phyloP scores from a whole-genome alignment of 2,888 invertebrate species.

The Acanthoscelides obtectus region DNA sequence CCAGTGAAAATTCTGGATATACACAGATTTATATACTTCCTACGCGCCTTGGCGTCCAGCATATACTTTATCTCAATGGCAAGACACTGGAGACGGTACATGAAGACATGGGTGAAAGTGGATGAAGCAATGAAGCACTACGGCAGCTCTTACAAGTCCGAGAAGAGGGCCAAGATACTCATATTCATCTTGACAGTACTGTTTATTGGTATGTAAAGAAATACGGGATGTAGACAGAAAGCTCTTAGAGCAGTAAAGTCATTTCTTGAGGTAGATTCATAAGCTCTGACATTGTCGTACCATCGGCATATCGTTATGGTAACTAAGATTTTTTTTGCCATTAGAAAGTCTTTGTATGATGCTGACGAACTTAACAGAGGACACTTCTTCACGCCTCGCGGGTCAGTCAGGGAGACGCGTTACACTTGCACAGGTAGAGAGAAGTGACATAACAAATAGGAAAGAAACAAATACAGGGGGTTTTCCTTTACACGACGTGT shows the following conservation, averaged over 20 bases:
- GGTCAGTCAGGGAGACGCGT: too few relatives aligned
- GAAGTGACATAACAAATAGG: too few relatives aligned
- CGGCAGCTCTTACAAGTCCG: slow-evolving; percentile 16
- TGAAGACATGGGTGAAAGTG: slow-evolving; percentile 21
- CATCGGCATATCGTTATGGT: too few relatives aligned
- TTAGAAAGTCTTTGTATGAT: too few relatives aligned
- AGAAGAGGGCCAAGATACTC: slow-evolving; percentile 12
- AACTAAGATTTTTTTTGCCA: too few relatives aligned
- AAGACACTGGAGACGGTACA: slow-evolving; percentile 20
- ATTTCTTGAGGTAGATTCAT: too few relatives aligned
- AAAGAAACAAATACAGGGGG: too few relatives aligned
- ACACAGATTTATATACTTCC: slow-evolving; percentile 11
- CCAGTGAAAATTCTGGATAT: slow-evolving; percentile 13
- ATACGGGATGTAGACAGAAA: neutral
- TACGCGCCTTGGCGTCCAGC: slow-evolving; percentile 10
- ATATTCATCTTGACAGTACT: slow-evolving; percentile 15
- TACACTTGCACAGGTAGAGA: too few relatives aligned
- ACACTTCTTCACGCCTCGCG: too few relatives aligned
- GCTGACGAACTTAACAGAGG: too few relatives aligned
- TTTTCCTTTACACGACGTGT: too few relatives aligned
- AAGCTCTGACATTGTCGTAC: too few relatives aligned
- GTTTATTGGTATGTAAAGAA: slow-evolving; percentile 17
- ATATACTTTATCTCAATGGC: slow-evolving; percentile 20
- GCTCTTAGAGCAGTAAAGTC: neutral
- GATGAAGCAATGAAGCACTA: slow-evolving; percentile 21